Base-by-base conservation (phyloP, 2,113 vertebrate species). In the Campylomormyrus numenius region DNA sequence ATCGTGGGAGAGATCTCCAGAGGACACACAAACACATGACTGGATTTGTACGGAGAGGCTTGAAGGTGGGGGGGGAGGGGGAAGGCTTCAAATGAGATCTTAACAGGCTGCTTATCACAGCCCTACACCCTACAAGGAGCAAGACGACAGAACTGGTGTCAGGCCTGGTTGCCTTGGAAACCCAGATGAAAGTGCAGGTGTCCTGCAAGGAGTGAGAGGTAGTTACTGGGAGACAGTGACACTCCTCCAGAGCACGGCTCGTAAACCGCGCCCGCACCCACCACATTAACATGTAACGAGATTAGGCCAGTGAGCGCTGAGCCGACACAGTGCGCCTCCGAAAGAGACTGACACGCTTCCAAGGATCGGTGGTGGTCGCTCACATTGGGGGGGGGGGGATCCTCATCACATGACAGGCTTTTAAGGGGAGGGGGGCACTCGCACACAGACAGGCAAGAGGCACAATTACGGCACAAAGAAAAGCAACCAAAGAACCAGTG, bases 151-250 rank as follows among this genome's bases (percentile, higher is more conserved):
- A 10, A 85, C 17, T 46, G 84, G 84, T 85, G 84, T 85, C 45
- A n/a, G 45, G 46, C 84, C 42, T 49, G 46, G 84, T 85, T 85
- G 49, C 84, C 84, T 85, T 85, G 84, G 84, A 85, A 85, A 85
- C 84, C 19, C 39, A 49, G 84, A 49, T 48, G 45, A 85, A 27
- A 46, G 45, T 27, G 46, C 84, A 46, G 84, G 45, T 85, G 84
- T 48, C 84, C 83, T 85, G 42, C 46, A 42, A 48, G 83, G 2
- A 85, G 42, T 45, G 19, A 21, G 42, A 85, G 39, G 83, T 21
- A 3, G 42, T 48, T 45, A 48, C 21, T 48, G 45, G 21, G 45
- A 85, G 83, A 49, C 42, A 11, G 46, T n/a, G 46, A 48, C 17
- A 10, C 42, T n/a, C 27, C 42, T 46, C 19, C 7, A n/a, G 42